phyloP scores from a whole-genome alignment of 2,113 vertebrate species.

The Macquaria australasica region DNA sequence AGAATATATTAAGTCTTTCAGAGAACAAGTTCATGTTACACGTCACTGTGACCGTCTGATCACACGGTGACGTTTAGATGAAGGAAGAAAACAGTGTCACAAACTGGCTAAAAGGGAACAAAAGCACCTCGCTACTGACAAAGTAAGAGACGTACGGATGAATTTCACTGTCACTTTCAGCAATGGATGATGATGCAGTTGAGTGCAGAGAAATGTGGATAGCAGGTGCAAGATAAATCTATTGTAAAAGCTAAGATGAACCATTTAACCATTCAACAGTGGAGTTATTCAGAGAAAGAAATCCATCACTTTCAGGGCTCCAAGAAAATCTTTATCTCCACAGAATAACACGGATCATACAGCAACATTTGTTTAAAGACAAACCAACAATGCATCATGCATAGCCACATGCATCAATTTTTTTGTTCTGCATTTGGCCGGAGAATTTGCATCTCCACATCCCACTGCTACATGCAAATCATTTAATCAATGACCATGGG shows the following conservation, averaged over 20 bases:
- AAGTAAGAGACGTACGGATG: no score
- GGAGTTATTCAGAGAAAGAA: neutral
- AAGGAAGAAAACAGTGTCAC: neutral
- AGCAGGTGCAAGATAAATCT: neutral
- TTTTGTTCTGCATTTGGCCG: neutral
- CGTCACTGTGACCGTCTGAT: neutral
- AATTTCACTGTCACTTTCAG: no score
- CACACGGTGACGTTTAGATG: neutral
- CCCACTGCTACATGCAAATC: constrained; percentile 63
- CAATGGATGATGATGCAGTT: neutral
- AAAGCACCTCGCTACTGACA: neutral
- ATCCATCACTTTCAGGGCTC: neutral
- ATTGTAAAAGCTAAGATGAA: neutral
- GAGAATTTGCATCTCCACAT: constrained; percentile 62
- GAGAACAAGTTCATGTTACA: neutral
- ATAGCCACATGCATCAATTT: neutral
- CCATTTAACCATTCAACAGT: neutral
- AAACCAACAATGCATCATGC: no score
- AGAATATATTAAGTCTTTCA: no score
- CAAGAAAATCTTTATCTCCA: no score
- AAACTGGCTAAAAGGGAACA: neutral
- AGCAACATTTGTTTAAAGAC: neutral
- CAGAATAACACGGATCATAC: neutral
- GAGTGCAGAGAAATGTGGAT: neutral
- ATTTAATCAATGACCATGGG: neutral